phyloP scores from a whole-genome alignment of 1,140 invertebrate genomes.

The Heliconius congener region DNA sequence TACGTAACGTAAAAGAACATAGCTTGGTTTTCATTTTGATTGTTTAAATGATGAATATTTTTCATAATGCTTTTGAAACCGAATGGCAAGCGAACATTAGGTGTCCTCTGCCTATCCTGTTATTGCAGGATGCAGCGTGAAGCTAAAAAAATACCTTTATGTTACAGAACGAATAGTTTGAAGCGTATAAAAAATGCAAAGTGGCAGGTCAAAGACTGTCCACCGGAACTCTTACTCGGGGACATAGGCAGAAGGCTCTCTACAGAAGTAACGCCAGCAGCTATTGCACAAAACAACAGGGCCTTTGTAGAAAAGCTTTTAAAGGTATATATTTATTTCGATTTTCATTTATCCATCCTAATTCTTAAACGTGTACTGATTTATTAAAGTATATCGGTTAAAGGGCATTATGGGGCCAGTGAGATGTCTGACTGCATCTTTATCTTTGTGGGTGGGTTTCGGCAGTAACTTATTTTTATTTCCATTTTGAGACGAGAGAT shows the following conservation, averaged over 20 bases:
- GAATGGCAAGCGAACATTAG: too few species aligned
- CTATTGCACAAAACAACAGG: slow-evolving; percentile 99
- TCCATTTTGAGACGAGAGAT: too few species aligned
- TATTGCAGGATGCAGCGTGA: too few species aligned
- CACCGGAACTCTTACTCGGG: slow-evolving; percentile 76
- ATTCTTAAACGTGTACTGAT: too few species aligned
- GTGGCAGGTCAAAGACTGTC: slow-evolving; percentile 83
- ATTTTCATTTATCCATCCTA: too few species aligned
- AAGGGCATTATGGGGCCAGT: too few species aligned
- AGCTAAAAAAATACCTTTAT: slow-evolving; percentile 21
- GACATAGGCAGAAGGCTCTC: slow-evolving; percentile 74
- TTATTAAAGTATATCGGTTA: too few species aligned
- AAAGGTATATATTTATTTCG: slow-evolving; percentile 85
- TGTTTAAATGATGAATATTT: slow-evolving; percentile 10
- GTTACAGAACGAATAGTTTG: slow-evolving; percentile 83
- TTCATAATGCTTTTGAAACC: not conserved
- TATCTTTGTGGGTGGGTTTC: too few species aligned
- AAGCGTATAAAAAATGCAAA: slow-evolving; percentile 83
- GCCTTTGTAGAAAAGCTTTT: slow-evolving; percentile 98
- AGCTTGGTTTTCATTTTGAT: slow-evolving; percentile 32
- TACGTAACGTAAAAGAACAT: slow-evolving; percentile 40
- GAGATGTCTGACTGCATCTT: too few species aligned
- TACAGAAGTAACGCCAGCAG: slow-evolving; percentile 87
- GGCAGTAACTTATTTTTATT: too few species aligned
- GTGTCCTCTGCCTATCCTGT: too few species aligned